Evolutionary conservation across 2,797 vertebrate genomes (phyloP), one percentile per base, ranked within the genome.

Genomic region (Rhabdomys pumilio): DNA sequence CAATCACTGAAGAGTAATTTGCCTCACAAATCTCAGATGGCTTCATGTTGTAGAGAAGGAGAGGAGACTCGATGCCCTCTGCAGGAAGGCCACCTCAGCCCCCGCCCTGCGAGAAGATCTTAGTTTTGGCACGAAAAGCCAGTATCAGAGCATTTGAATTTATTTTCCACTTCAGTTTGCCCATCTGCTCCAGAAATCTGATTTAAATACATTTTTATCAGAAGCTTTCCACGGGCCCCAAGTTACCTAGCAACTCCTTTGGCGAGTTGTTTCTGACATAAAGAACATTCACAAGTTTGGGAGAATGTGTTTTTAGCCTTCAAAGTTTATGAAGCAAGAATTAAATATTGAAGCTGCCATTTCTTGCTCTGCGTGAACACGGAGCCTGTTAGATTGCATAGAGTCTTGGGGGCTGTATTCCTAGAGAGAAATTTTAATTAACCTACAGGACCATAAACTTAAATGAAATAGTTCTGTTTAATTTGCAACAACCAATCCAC

Each of bases 121-220:
- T 96, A 85, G 84, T 86, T 89, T 80, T 91, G 96, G 95, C 91
- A 83, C 91, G 91, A 97, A 96, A 97, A 97, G 84, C 93, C 96
- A 97, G 31, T 96, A 96, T 90, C 93, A 86, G 67, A 96, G 93
- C 80, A 96, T 96, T 96, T 95, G 96, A 97, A 97, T 97, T 97
- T 96, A 93, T 96, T 98, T 97, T 97, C 95, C 95, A 94, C 95
- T 97, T 97, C 95, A 93, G 53, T 97, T 96, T 97, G 88, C 84
- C 95, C 95, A 97, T 97, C 97, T 98, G 96, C 96, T 97, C 57
- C 53, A 97, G 96, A 98, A 97, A 93, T 96, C 93, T 96, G 95
- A 97, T 97, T 97, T 96, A 96, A 98, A 97, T 96, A 95, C 87
- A 94, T 96, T 96, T 88, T 97, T 96, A 96, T 96, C 95, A 95